These are phyloP conservation scores for Melitaea athalia DNA, from an alignment of 2,888 invertebrate genomes.

Conservation along the genomic window DNA sequence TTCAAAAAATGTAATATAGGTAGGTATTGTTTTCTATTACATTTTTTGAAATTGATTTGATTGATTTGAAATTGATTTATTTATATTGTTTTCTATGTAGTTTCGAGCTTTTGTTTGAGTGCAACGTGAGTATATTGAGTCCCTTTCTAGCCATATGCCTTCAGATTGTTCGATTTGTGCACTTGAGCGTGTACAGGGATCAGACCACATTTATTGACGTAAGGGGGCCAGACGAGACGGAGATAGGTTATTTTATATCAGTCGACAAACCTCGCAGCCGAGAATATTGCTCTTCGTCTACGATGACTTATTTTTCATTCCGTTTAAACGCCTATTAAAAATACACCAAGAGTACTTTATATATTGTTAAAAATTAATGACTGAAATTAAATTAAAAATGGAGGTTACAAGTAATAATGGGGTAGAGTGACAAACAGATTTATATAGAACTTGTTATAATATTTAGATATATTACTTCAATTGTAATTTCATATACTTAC, in stretches of 20 bases:
- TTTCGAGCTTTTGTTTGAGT: not conserved
- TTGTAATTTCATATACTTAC: too few relatives aligned
- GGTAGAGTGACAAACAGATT: too few relatives aligned
- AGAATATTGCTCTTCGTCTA: conserved; percentile 3
- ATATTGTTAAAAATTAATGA: too few relatives aligned
- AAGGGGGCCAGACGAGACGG: not conserved
- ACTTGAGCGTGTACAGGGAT: not conserved
- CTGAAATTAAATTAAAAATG: too few relatives aligned
- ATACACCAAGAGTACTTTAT: not conserved
- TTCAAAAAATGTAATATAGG: too few relatives aligned
- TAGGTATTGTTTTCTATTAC: too few relatives aligned
- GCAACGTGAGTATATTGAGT: not conserved
- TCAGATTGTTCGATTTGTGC: not conserved
- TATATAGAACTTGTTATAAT: too few relatives aligned
- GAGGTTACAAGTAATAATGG: too few relatives aligned
- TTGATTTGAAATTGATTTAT: too few relatives aligned
- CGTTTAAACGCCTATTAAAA: not conserved
- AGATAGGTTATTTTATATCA: not conserved
- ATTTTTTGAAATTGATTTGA: too few relatives aligned
- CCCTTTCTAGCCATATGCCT: not conserved
- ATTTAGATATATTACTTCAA: too few relatives aligned
- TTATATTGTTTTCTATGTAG: too few relatives aligned
- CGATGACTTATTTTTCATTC: not conserved
- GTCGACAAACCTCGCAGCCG: not conserved
- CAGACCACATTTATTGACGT: conserved; percentile 1